Percentiles rank a stretch among this genome's conserved stretches.
phyloP scores from a whole-genome alignment of 1,140 invertebrate species.

The Drosophila cardini region DNA sequence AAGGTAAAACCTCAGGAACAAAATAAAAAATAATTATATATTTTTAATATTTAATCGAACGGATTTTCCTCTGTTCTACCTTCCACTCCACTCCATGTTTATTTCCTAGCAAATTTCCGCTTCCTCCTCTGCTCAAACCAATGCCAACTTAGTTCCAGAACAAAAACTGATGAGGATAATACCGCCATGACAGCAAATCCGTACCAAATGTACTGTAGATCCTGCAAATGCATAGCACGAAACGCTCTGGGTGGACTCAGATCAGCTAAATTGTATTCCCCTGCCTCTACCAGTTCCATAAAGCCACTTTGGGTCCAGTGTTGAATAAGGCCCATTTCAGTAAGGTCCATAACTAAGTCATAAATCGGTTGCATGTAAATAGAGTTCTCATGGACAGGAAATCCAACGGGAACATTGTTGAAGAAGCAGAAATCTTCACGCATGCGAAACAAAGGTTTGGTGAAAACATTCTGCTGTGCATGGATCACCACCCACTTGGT shows the following conservation, averaged over 20 bases:
- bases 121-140: background rate
- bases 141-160: background rate
- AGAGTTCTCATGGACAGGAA: constrained; percentile 72
- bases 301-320: constrained; percentile 59
- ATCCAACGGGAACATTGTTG: constrained; percentile 68
- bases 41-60: too few species aligned
- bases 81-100: too few species aligned
- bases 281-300: constrained; percentile 61
- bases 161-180: background rate
- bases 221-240: constrained; percentile 67
- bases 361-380: constrained; percentile 62
- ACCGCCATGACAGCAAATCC: constrained; percentile 51
- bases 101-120: background rate
- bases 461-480: constrained; percentile 74
- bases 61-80: too few species aligned
- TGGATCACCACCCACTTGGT: constrained; percentile 65
- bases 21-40: too few species aligned
- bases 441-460: constrained; percentile 59
- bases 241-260: constrained; percentile 58
- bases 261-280: constrained; percentile 60
- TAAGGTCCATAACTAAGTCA: constrained; percentile 56
- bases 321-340: constrained; percentile 48
- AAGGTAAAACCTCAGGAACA: too few species aligned
- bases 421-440: constrained; percentile 72
- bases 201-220: constrained; percentile 73